Percentiles rank a stretch among this genome's conserved stretches.
Conservation (phyloP, 2,113 vertebrate genomes). For the Scalopus aquaticus region DNA sequence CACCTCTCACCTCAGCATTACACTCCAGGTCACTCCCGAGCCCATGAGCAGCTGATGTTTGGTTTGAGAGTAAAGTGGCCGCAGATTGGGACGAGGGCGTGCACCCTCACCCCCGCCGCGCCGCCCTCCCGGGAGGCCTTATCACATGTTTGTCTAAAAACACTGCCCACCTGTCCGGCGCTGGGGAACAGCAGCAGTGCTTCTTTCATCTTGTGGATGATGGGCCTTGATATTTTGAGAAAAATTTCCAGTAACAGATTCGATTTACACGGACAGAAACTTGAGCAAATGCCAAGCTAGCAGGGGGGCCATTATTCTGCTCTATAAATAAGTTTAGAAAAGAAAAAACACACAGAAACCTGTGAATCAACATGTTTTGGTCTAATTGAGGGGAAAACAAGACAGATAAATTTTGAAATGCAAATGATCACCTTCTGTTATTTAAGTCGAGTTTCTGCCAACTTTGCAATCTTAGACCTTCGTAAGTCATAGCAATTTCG, state of each 20-base stretch:
- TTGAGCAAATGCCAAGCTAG: constrained; percentile 89
- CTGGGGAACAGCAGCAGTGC: constrained; percentile 82
- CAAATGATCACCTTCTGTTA: constrained; percentile 90
- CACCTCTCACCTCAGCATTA: constrained; percentile 6
- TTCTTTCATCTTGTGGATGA: constrained; percentile 87
- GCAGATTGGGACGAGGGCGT: constrained; percentile 81
- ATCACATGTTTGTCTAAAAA: constrained; percentile 87
- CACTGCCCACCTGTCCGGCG: constrained; percentile 84
- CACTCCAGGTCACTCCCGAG: constrained; percentile 75
- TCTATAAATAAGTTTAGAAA: constrained; percentile 91
- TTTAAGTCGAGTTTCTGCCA: constrained; percentile 81
- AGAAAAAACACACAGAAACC: constrained; percentile 85
- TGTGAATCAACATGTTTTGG: constrained; percentile 90
- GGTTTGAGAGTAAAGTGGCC: constrained; percentile 82
- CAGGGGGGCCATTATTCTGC: constrained; percentile 88
- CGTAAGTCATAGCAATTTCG: constrained; percentile 74
- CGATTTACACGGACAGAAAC: constrained; percentile 88
- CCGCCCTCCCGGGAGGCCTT: constrained; percentile 84
- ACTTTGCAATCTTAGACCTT: constrained; percentile 81
- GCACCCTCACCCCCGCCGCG: constrained; percentile 75
- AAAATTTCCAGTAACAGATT: constrained; percentile 89
- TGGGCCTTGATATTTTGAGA: constrained; percentile 89
- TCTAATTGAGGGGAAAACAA: constrained; percentile 87
- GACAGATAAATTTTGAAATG: constrained; percentile 89
- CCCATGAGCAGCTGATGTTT: constrained; percentile 74